Base-by-base conservation (phyloP, 2,797 vertebrate genomes). In the Melanotaenia maccullochi region DNA sequence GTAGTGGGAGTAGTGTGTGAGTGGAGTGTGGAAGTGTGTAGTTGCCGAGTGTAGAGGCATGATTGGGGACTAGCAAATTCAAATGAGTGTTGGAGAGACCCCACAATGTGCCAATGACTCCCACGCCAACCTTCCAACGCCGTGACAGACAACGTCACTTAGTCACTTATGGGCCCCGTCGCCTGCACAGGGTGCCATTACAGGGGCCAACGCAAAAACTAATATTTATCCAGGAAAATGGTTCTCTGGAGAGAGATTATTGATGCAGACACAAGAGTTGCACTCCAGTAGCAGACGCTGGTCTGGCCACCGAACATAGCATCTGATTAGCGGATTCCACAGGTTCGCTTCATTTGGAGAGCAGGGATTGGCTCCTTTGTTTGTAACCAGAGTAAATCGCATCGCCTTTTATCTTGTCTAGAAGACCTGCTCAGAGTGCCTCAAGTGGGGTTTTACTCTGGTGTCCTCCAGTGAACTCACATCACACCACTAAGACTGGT, bases 161-260 rank as follows among this genome's bases (percentile, higher is more conserved):
- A 90, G 91, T 92, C 92, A 88, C 91, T 92, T 91, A 90, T 67
- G 61, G 84, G 85, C 79, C 83, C 83, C 3, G 71, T 85, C 68
- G 84, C 88, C 89, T 81, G 86, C 87, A 85, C 87, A 78, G 76
- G 84, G 87, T 76, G 86, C 90, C 89, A 92, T 92, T 92, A 90
- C 85, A 78, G 89, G 79, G 90, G 87, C 89, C 88, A 85, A 84
- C 79, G 76, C 86, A 90, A 92, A 92, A 91, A 93, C 88, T 90
- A 93, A 93, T 93, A 91, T 93, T 92, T 92, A 93, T 92, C 89
- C 90, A 91, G 85, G 82, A 83, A 90, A 93, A 94, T 91, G 91
- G 81, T 90, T 89, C 93, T 91, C 87, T 78, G 75, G 87, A 89
- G 92, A 72, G 85, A 88, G 83, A 91, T 90, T 90, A 87, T 76